Evolutionary conservation across 2,888 invertebrate species (phyloP), one percentile per base, ranked within the genome.

Genomic region (Ophion ventricosus): DNA sequence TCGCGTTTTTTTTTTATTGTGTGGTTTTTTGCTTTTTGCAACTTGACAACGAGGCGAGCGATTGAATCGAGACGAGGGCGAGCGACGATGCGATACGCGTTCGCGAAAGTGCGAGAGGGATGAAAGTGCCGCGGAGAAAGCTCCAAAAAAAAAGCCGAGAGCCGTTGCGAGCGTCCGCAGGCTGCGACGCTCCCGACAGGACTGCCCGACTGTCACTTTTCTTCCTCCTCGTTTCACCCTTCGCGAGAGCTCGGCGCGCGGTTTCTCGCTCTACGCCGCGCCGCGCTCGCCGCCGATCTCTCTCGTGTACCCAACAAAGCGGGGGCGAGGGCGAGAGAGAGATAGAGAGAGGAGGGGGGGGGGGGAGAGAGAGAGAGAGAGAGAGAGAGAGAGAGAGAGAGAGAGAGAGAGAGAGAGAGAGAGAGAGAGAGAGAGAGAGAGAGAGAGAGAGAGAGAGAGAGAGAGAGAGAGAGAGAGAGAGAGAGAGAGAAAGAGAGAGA

Each of bases 161-260:
- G 57, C 57, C 67, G 88, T 89, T 87, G 87, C 89, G 89, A 91
- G 90, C 92, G 91, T 91, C 93, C 91, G 92, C 90, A 90, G 91
- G 90, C 90, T 90, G 89, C 90, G 92, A 91, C 93, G 93, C 91
- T 92, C 91, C 92, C 91, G 91, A 92, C 92, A 92, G 92, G 92
- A 93, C 93, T 93, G 93, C 91, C 90, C 91, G 91, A 88, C 85
- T 85, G 85, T 86, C 84, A 82, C 85, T 85, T 80, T 73, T 81
- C 82, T 73, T 82, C 78, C 80, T 73, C 11, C 87, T 85, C 85
- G 80, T 82, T 84, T 80, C 86, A 80, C 85, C 87, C 87, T 86
- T 82, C 84, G 83, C 76, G 82, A 64, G 83, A 87, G 82, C 70
- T 57, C 56, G 80, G 63, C 76, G 54, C 79, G 63, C 76, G 49